Base-by-base conservation (phyloP, 2,113 vertebrate species). In the Apus apus region DNA sequence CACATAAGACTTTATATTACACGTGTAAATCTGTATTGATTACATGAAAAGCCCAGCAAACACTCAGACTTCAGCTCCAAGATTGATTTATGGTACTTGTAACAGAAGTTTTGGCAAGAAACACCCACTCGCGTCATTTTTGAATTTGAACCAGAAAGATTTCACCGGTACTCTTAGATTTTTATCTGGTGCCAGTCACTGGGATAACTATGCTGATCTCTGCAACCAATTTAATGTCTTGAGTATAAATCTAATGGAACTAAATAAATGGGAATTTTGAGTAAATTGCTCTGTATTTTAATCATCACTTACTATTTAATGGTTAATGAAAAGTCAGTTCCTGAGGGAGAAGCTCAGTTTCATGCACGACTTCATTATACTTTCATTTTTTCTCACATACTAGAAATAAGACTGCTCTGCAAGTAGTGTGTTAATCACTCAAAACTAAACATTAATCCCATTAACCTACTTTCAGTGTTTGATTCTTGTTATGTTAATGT, bases 271-370 rank as follows among this genome's bases (percentile, higher is more conserved):
- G 19, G 75, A 77, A 67, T 57, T 95, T 84, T 57, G 36, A 83
- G 34, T 82, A 29, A 82, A 58, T 82, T 76, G 36, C 1, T 16
- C 20, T 66, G 32, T 71, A 76, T 93, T 96, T 97, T 93, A 89
- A 87, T 96, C 93, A 87, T 91, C 91, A 94, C 85, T 79, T 95
- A 73, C 53, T 88, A 46, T 92, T 95, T 87, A 90, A 97, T 71
- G 22, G 76, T 90, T 93, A 96, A 89, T 90, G 46, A 84, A 87
- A 91, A 93, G 46, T 75, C 30, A 85, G 0, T 87, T 95, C 66
- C 53, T 87, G 67, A 54, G 71, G 57, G 6, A 96, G 26, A 87
- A 87, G 86, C 11, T 57, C 58, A 48, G 71, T 89, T 88, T 81
- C 75, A 75, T 77, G 70, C 78, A 76, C 29, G 27, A 91, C 77